Base-by-base conservation (phyloP, 2,113 vertebrate genomes). In the Indicator indicator region DNA sequence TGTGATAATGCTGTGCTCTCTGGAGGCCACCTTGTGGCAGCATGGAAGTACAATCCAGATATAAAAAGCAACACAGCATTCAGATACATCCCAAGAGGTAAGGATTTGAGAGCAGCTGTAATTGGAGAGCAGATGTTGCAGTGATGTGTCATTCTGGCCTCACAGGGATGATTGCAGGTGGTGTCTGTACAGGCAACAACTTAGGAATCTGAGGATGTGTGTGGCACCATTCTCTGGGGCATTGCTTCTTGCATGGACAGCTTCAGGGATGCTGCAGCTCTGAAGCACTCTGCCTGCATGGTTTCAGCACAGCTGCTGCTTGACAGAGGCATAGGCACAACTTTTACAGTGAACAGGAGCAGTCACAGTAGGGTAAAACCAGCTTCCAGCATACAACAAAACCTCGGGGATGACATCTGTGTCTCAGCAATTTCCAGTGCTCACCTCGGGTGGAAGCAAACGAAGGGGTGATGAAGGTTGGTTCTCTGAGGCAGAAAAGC, bases 1-100 rank as follows among this genome's bases (percentile, higher is more conserved):
- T 83, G 23, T 3, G 8, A n/a, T 52, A 75, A 48, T 40, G 28
- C 38, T 69, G 11, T 19, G 16, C 65, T 78, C 26, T 33, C 38
- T 33, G 67, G 42, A 76, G 50, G 88, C 86, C 86, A 85, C 74
- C 86, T 92, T 87, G 88, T 91, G 90, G 86, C 63, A 28, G 52
- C 67, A 52, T 5, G 26, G 30, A 92, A 82, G 28, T 46, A 83
- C 50, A 80, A 90, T 42, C 15, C 16, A 52, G 40, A n/a, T 32
- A 16, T 27, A 50, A 67, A 81, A 80, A 78, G 13, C 3, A 71
- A 9, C 40, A 30, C 16, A 46, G 32, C 54, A 36, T 52, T 80
- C 56, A 63, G 38, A 40, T 36, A 28, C 42, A 13, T 77, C 62
- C 30, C 9, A 52, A 78, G 62, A 65, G 79, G 48, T 8, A 40